Base-by-base conservation (phyloP, 2,888 invertebrate genomes). In the Odontomyia ornata region DNA sequence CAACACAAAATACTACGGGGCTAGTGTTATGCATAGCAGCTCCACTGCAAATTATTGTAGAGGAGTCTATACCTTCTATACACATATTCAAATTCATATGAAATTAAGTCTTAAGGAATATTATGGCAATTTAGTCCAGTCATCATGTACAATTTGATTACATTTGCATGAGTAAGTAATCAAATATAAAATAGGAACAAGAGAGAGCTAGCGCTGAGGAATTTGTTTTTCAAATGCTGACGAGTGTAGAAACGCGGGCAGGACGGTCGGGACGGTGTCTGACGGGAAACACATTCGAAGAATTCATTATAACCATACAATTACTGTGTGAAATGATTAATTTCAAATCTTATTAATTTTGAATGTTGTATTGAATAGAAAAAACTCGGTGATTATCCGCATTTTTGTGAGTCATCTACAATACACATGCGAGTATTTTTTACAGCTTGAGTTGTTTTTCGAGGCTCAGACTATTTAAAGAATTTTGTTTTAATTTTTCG, bases 131-230 rank as follows among this genome's bases (percentile, higher is more conserved):
- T 73, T 60, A 73, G 73, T 60, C 73, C 73, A 73, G 73, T 73
- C 73, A 73, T 73, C 73, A 36, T 73, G 73, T 73, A 73, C 73
- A 73, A 73, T 73, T 73, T 73, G 57, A 73, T 73, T 73, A 60
- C 73, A 73, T 73, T 73, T 73, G 57, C 60, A 73, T 73, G 73
- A 73, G 57, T 60, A 60, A 73, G 57, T 73, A 73, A 60, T 73
- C 60, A 73, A 73, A 73, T 73, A 73, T 23, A 30, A 73, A 72
- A 27, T 25, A 36, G 18, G 18, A 72, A 52, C 5, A 72, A 72
- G 30, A 56, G 21, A 52, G 56, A 56, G 28, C 27, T 28, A n/a
- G 64, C 27, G 28, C n/a, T 3, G 64, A 64, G 27, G n/a, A 64
- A 64, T 28, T 52, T 52, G 9, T 36, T 36, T 36, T 36, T 9